Evolutionary conservation across 2,113 vertebrate genomes (phyloP).

Genomic region (Cyprinodon brontotheroides): DNA sequence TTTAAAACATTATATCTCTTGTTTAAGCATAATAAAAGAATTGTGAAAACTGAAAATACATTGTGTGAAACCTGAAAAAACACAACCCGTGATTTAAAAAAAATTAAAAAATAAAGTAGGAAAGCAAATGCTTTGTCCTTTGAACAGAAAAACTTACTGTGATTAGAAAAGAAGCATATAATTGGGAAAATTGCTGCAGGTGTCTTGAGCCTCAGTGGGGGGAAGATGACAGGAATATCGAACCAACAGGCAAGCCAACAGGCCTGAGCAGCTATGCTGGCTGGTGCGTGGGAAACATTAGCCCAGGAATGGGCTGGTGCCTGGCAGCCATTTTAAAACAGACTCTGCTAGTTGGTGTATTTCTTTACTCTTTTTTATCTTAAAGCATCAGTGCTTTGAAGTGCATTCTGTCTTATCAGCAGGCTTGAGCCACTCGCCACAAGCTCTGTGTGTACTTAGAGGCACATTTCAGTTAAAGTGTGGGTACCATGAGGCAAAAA

Average conservation of each 20-base stretch:
- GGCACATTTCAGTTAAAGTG: slow-evolving; percentile 24
- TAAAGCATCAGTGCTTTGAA: slow-evolving; percentile 71
- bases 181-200: slow-evolving; percentile 58
- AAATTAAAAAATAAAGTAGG: slow-evolving; percentile 1
- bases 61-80: slow-evolving; percentile 5
- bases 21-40: slow-evolving; percentile 16
- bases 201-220: slow-evolving; percentile 40
- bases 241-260: slow-evolving; percentile 37
- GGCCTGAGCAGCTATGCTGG: slow-evolving; percentile 12
- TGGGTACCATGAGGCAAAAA: slow-evolving; percentile 17
- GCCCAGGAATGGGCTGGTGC: slow-evolving; percentile 34
- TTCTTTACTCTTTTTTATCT: slow-evolving; percentile 59
- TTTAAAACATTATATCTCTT: not conserved
- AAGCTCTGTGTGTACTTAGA: slow-evolving; percentile 49
- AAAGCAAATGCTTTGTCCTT: slow-evolving; percentile 18
- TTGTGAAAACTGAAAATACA: slow-evolving; percentile 15
- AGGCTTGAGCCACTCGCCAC: slow-evolving; percentile 59
- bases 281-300: slow-evolving; percentile 45
- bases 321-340: slow-evolving; percentile 71
- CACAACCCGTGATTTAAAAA: slow-evolving; percentile 24
- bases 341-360: slow-evolving; percentile 60
- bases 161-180: slow-evolving; percentile 44
- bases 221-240: slow-evolving; percentile 45
- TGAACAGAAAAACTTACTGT: slow-evolving; percentile 47
- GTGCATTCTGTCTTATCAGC: slow-evolving; percentile 74